Evolutionary conservation across 2,113 vertebrate species (phyloP), one percentile per base, ranked within the genome.

Genomic region (Ornithorhynchus anatinus): DNA sequence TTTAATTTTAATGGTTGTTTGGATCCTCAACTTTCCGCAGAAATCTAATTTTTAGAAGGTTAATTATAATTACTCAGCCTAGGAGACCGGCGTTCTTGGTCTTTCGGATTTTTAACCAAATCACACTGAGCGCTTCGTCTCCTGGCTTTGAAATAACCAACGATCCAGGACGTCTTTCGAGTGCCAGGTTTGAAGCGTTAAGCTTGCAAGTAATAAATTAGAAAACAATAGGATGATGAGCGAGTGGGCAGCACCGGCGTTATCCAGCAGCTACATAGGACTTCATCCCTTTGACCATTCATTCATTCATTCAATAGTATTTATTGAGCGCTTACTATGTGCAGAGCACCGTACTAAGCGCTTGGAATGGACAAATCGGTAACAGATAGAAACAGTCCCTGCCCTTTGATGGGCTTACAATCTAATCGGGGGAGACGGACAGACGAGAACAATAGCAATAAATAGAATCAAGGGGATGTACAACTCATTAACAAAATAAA

Each of bases 41-140:
- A 84, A 85, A 85, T 87, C 75, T 84, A 79, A 79, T 87, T 87
- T 87, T 87, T 85, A 87, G 84, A 87, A 87, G 86, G 86, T 87
- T 87, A 87, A 87, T 87, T 85, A 87, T 69, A 84, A 87, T 85
- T 87, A 87, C 72, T 77, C 73, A 0, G 67, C 84, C 86, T 87
- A 79, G 80, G 68, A 87, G 80, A 68, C 75, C 60, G 77, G 70
- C 60, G 81, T 81, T 81, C 59, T 77, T 85, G 69, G 64, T 87
- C 69, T 81, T 85, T 77, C 81, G 60, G 75, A 80, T 72, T 85
- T 85, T 84, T 85, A 87, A 84, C 44, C 44, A 60, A 44, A 81
- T 87, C 81, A 77, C 42, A 27, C 60, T 65, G 80, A 80, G 52
- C 35, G 47, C 70, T 77, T 85, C 75, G 60, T 29, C 77, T 87